Base-by-base conservation (phyloP, 1,140 invertebrate genomes). In the Rhagoletis zephyria region DNA sequence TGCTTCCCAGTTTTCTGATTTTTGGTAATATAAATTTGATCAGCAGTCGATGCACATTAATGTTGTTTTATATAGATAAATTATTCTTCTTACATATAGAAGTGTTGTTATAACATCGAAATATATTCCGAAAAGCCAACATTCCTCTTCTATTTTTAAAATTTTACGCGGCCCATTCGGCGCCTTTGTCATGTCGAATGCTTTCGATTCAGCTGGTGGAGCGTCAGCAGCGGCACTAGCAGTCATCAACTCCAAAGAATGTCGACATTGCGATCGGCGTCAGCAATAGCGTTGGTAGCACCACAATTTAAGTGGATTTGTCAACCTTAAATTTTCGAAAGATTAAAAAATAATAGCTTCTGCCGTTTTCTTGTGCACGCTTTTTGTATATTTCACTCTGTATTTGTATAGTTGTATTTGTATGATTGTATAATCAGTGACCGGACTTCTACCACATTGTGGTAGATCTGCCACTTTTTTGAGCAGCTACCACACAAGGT, bases 101-200 rank as follows among this genome's bases (percentile, higher is more conserved):
- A 74, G 51, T 81, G 45, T 81, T 81, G 16, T 12, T 56, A 16
- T 19, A 81, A 30, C 74, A 14, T 16, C 7, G 56, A 56, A 56
- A 16, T 5, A 42, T 30, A 51, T 81, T 81, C 74, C 74, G 74
- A 81, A 81, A 81, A 56, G 14, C 48, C 48, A 56, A 81, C 74
- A 81, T 81, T 81, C 74, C 74, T 81, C 45, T 56, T 42, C 74
- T 81, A 81, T 81, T 56, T 77, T 81, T 56, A 81, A 81, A 81
- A 81, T 48, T 9, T 40, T 81, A 42, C 16, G 48, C 74, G 45
- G 74, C 16, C 74, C 51, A 51, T 56, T 56, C n/a, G 74, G 48
- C 74, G 74, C 74, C 74, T 42, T 19, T 56, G 16, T 16, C 48
- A 48, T 81, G 16, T 16, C n/a, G 7, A 30, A 30, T 30, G 74